phyloP scores from a whole-genome alignment of 2,797 vertebrate species.

The Hapalemur alaotrensis region DNA sequence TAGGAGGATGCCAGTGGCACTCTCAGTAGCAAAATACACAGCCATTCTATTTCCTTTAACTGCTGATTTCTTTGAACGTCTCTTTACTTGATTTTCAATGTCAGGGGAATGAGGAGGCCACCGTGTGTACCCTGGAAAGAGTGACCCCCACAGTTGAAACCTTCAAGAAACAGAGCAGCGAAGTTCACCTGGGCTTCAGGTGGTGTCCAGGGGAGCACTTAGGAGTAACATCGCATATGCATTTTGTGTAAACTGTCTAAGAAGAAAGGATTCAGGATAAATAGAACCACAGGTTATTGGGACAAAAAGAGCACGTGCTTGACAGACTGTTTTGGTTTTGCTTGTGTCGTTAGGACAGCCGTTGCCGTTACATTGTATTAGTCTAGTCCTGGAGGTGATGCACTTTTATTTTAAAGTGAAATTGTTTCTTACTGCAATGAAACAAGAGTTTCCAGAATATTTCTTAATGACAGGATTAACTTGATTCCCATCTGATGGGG shows the following conservation, averaged over 20 bases:
- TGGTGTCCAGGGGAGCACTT: neutral
- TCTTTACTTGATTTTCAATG: neutral
- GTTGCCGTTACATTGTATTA: conserved; percentile 14
- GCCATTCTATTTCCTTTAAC: neutral
- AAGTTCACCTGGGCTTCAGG: neutral
- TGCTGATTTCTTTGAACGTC: neutral
- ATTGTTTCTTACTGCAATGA: conserved; percentile 43
- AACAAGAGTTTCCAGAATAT: conserved; percentile 45
- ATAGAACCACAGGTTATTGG: neutral
- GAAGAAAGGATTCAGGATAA: neutral
- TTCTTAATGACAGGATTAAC: conserved; percentile 63
- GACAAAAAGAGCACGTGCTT: neutral
- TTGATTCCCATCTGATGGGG: conserved; percentile 54
- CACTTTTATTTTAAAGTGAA: conserved; percentile 52
- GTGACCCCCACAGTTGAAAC: neutral
- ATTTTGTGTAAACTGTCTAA: neutral
- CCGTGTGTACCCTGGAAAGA: neutral
- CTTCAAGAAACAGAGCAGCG: neutral
- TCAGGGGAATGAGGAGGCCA: neutral
- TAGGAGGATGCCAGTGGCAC: neutral
- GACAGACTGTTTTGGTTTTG: conserved; percentile 2
- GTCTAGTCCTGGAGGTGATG: neutral
- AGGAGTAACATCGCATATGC: neutral
- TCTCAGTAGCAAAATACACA: neutral
- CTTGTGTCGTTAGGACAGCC: neutral